A percentile compares a stretch with the other conserved stretches of the same genome.
Evolutionary conservation across 2,888 invertebrate genomes (phyloP).

Genomic region (Phragmatobia fuliginosa): DNA sequence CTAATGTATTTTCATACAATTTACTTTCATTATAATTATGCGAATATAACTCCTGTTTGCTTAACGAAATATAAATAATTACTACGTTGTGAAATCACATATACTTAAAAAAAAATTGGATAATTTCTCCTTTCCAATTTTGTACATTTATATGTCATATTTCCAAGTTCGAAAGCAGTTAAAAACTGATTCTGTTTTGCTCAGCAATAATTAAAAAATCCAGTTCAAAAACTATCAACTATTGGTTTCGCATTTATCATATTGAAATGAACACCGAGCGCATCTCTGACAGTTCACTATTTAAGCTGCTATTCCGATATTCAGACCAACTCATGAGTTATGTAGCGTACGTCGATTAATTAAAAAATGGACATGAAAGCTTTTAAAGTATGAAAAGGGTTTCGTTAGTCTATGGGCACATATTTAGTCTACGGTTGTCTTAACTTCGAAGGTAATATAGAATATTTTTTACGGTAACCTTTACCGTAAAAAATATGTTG

Average conservation of each 20-base stretch:
- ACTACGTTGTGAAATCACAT: no score
- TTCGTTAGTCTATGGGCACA: background rate
- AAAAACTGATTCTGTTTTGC: background rate
- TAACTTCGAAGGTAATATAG: no score
- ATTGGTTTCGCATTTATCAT: slow-evolving; percentile 42
- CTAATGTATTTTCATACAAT: no score
- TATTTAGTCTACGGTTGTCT: no score
- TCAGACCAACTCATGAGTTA: slow-evolving; percentile 15
- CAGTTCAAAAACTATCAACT: slow-evolving; percentile 18
- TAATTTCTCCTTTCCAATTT: background rate
- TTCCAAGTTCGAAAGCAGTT: background rate
- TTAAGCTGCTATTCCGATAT: slow-evolving; percentile 36
- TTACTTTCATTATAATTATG: no score
- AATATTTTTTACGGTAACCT: no score
- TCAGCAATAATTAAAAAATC: background rate
- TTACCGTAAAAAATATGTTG: no score
- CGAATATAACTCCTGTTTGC: no score
- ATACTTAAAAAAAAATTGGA: no score
- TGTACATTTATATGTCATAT: background rate
- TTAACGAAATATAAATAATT: no score
- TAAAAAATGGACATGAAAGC: slow-evolving; percentile 24
- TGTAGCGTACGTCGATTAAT: slow-evolving; percentile 16
- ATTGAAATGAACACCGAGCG: slow-evolving; percentile 30
- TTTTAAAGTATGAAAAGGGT: background rate
- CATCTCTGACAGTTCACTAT: slow-evolving; percentile 43